Conservation (phyloP, 2,113 vertebrate genomes). For the Vicugna pacos region DNA sequence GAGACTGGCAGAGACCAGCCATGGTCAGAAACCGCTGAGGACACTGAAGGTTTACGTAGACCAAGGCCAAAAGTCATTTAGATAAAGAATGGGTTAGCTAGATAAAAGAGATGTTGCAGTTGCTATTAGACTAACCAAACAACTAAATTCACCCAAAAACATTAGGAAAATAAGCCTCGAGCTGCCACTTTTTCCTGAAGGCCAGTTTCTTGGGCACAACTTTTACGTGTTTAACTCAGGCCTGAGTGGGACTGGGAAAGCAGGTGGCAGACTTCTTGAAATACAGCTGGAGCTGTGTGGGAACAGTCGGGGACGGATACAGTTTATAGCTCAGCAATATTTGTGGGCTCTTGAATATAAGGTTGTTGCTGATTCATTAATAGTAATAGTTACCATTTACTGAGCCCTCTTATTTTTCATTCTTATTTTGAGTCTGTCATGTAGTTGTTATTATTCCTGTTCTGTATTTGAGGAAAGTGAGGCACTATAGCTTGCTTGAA, state of each 20-base stretch:
- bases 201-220: background rate
- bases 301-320: background rate
- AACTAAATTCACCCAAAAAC: background rate
- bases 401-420: background rate
- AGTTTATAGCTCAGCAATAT: background rate
- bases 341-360: background rate
- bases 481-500: background rate
- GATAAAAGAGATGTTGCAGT: background rate
- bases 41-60: background rate
- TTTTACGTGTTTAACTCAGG: fast-evolving
- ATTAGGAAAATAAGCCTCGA: background rate
- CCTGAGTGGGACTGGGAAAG: too few relatives aligned
- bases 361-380: background rate
- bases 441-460: background rate
- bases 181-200: background rate
- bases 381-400: background rate
- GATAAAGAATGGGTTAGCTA: background rate
- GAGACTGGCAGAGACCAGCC: background rate
- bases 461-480: background rate
- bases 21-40: background rate
- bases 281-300: background rate
- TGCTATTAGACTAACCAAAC: background rate
- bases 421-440: background rate
- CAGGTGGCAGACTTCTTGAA: background rate
- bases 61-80: background rate